phyloP scores from a whole-genome alignment of 23 tunicate genomes.

The Diplosoma virens region DNA sequence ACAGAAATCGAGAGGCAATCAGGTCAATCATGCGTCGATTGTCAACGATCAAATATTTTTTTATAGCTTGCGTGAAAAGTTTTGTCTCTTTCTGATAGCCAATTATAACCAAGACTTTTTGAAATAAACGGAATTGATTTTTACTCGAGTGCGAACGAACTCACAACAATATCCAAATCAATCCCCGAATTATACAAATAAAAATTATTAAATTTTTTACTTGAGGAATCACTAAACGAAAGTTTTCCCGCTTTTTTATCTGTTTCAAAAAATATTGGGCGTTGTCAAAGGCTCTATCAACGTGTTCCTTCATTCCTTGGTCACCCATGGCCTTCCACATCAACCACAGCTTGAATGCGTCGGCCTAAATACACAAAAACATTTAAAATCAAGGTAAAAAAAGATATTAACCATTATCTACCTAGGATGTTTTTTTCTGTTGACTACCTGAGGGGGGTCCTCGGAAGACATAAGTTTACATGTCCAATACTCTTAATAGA shows the following conservation, averaged over 20 bases:
- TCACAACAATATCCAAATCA: background rate
- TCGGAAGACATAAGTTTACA: no score
- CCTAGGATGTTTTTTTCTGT: no score
- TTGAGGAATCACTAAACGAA: conserved; percentile 61
- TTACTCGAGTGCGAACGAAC: background rate
- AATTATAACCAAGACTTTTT: no score
- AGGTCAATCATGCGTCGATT: no score
- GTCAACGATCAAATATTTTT: no score
- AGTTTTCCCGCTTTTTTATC: conserved; percentile 46
- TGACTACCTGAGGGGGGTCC: no score
- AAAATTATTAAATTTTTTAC: background rate
- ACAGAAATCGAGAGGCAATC: no score
- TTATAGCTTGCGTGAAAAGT: no score
- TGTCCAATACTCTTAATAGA: no score
- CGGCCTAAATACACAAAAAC: conserved; percentile 25
- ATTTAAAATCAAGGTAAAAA: background rate
- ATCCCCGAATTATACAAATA: background rate
- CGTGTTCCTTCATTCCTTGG: conserved; percentile 42
- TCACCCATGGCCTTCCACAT: conserved; percentile 92
- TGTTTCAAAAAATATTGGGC: conserved; percentile 41
- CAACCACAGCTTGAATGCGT: conserved; percentile 78
- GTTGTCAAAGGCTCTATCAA: conserved; percentile 70
- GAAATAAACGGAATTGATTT: no score
- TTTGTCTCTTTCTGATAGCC: no score
- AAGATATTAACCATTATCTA: background rate